These are phyloP conservation scores for Andrena praecox DNA, from an alignment of 2,888 invertebrate species.

Conservation along the genomic window DNA sequence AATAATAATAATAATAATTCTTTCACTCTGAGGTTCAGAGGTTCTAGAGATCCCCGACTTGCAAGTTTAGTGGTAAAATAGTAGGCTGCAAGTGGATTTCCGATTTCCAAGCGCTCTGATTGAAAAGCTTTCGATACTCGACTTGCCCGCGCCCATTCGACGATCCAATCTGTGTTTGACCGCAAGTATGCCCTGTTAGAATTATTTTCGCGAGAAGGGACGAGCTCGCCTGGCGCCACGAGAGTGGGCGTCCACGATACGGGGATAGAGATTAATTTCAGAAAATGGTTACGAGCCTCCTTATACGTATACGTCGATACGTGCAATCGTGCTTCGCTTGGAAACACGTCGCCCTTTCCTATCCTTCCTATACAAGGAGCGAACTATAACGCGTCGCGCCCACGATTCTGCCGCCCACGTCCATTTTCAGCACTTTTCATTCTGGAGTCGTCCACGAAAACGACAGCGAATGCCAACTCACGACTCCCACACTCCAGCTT, in stretches of 20 bases:
- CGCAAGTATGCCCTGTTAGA: neutral
- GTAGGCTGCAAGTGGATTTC: too few relatives aligned
- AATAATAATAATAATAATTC: too few relatives aligned
- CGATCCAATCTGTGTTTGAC: neutral
- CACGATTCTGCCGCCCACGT: conserved; percentile 55
- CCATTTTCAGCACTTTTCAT: conserved; percentile 41
- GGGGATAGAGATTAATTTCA: conserved; percentile 44
- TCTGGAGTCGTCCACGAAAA: conserved; percentile 38
- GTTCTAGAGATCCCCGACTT: too few relatives aligned
- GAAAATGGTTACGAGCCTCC: conserved; percentile 37
- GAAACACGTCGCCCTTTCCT: conserved; percentile 44
- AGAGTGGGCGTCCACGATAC: conserved; percentile 20
- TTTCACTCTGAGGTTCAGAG: too few relatives aligned
- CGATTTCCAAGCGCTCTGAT: too few relatives aligned
- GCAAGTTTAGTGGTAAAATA: too few relatives aligned
- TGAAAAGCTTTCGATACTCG: neutral
- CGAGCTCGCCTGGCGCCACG: conserved; percentile 18
- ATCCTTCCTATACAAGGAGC: conserved; percentile 59
- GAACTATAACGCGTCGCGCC: conserved; percentile 55
- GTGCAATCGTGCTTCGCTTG: conserved; percentile 9
- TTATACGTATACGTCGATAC: conserved; percentile 18
- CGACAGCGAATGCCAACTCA: neutral
- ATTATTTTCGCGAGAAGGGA: neutral
- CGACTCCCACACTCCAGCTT: too few relatives aligned
- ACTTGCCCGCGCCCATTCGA: neutral